These are phyloP conservation scores for Acleris emargana DNA, from an alignment of 2,888 invertebrate genomes.

Conservation along the genomic window DNA sequence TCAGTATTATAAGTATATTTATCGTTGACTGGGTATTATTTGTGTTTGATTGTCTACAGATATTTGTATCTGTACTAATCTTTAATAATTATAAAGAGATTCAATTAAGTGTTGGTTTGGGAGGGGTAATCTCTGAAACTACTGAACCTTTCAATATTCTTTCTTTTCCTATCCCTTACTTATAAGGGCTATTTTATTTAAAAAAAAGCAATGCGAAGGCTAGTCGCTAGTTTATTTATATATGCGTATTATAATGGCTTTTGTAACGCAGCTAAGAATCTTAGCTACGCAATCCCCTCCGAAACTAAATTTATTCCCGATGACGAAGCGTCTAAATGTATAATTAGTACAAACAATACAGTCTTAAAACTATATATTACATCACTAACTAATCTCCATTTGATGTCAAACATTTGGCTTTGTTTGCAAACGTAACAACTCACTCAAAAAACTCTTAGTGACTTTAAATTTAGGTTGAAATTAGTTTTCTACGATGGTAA, in stretches of 20 bases:
- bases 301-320: conserved; percentile 14
- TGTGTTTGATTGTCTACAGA: not conserved
- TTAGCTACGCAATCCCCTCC: conserved; percentile 3
- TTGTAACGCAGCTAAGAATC: no score
- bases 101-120: not conserved
- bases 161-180: no score
- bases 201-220: no score
- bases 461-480: not conserved
- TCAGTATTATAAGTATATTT: no score
- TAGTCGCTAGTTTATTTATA: no score
- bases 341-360: conserved; percentile 33
- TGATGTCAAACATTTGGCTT: conserved; percentile 34
- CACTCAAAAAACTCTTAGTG: not conserved
- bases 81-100: not conserved
- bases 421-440: conserved; percentile 7
- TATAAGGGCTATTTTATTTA: no score
- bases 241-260: no score
- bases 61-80: not conserved
- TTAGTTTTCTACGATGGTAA: not conserved
- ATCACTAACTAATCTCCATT: conserved; percentile 21
- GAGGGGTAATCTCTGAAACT: no score
- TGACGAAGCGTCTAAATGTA: conserved; percentile 26
- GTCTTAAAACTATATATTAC: conserved; percentile 33
- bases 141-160: no score
- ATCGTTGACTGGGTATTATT: no score